Evolutionary conservation across 1,140 invertebrate species (phyloP), one percentile per base, ranked within the genome.

Genomic region (Drosophila navojoa): DNA sequence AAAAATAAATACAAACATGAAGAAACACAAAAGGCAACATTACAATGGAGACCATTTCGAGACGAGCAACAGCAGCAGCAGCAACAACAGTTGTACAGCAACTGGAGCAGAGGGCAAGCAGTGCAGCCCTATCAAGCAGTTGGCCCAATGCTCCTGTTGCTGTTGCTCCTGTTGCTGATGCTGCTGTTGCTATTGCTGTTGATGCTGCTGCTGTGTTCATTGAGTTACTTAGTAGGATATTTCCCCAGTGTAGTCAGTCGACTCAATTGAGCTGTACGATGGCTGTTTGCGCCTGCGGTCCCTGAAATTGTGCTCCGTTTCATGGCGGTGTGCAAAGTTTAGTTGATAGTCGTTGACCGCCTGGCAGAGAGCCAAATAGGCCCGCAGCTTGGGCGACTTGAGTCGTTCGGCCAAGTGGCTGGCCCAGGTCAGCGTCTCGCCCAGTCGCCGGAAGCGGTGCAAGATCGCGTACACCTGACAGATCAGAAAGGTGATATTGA

Each of bases 391-490:
- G 4, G 45, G 44, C 0, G 71, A 60, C 15, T 38, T 49, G 3
- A 87, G 53, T 0, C 44, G 66, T 1, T 1, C 6, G 6, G 84
- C 82, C 62, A 89, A 7, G 13, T 44, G 29, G 1, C 1, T 59
- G 2, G 84, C 80, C 60, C 66, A 69, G 10, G 1, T 13, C 50
- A 87, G 50, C 0, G 69, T 49, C 4, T 84, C 79, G 44, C 38
- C 79, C 0, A 87, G 55, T 0, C 63, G 55, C 15, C 84, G 70
- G 25, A 27, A 68, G 0, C 84, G 69, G 45, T 66, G 68, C 5
- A 89, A 64, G 13, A 49, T 11, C 1, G 82, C 82, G 7, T 89
- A 70, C n/a, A 79, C 69, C 42, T 84, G 79, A 45, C 79, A 77
- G 11, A 76, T 67, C 19, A 89, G 59, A 10, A 89, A 89, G 0